Base-by-base conservation (phyloP, 2,888 invertebrate species). In the Luffia ferchaultella region DNA sequence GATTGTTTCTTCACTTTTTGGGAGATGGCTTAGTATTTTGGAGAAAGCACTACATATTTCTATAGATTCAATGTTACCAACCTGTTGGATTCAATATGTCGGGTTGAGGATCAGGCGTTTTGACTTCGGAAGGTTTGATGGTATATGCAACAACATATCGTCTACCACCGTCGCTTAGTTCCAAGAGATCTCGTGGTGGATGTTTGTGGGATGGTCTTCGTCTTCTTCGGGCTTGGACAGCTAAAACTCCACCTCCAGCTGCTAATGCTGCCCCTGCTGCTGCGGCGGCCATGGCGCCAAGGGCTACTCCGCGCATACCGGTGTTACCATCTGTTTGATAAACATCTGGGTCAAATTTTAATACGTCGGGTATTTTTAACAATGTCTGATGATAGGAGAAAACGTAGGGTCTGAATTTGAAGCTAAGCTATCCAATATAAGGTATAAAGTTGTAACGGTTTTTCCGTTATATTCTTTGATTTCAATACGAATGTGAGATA, bases 111-210 rank as follows among this genome's bases (percentile, higher is more conserved):
- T 88, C 88, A 40, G 87, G 86, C n/a, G 88, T 87, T 57, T 84
- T 85, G 1, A 68, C 59, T 20, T 83, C 83, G 0, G 87, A 86
- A 15, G 90, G 90, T 67, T 94, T 93, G 56, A 94, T 86, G 12
- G 93, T 93, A 61, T 94, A 94, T 12, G 93, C 93, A 17, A 94
- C 93, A 42, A 94, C 93, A 64, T 93, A 93, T 58, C 93, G 87
- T 60, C 93, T 89, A 60, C 93, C 93, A 1, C 92, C 93, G 30
- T 93, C 92, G 57, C 93, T 93, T 42, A 60, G 88, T 85, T 63
- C 93, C 88, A 62, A 88, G 78, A 82, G 80, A 49, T 83, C 52
- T 16, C 82, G 12, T 83, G 73, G 18, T 79, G 76, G 1, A 83
- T 80, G 54, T 82, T 76, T 52, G 82, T 80, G 60, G 80, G 71